phyloP scores from a whole-genome alignment of 2,113 vertebrate species.

The Larimichthys crocea region DNA sequence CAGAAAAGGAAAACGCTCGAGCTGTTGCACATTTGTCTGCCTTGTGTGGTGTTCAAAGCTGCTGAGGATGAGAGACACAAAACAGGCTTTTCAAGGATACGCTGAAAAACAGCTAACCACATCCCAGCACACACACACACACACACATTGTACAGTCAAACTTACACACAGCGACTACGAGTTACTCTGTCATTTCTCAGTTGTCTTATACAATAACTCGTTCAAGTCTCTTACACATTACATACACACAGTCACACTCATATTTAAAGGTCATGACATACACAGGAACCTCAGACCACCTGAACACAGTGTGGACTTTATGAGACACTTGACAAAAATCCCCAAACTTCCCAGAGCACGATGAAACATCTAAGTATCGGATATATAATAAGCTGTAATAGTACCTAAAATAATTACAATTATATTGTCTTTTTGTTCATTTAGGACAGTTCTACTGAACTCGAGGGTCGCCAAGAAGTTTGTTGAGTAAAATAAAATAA shows the following conservation, averaged over 20 bases:
- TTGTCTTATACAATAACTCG: background rate
- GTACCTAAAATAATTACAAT: background rate
- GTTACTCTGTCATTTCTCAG: background rate
- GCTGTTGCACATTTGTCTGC: conserved; percentile 32
- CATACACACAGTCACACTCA: background rate
- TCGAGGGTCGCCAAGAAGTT: no score
- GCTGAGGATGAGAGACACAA: conserved; percentile 52
- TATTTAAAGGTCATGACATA: background rate
- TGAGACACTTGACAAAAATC: conserved; percentile 5
- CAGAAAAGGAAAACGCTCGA: background rate
- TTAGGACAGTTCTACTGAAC: no score
- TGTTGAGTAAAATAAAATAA: no score
- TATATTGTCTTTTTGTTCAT: background rate
- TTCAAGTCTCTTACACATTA: background rate
- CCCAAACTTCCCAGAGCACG: background rate
- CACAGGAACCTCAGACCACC: background rate
- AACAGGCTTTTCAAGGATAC: conserved; percentile 64
- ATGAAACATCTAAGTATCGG: background rate
- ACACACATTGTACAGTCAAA: conserved; percentile 7
- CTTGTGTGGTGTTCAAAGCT: conserved; percentile 66
- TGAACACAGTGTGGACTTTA: background rate
- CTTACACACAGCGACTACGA: background rate
- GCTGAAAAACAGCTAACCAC: conserved; percentile 71
- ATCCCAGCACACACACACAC: conserved; percentile 58
- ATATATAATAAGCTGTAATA: background rate